phyloP scores from a whole-genome alignment of 2,113 vertebrate species.

The Cranoglanis bouderius region DNA sequence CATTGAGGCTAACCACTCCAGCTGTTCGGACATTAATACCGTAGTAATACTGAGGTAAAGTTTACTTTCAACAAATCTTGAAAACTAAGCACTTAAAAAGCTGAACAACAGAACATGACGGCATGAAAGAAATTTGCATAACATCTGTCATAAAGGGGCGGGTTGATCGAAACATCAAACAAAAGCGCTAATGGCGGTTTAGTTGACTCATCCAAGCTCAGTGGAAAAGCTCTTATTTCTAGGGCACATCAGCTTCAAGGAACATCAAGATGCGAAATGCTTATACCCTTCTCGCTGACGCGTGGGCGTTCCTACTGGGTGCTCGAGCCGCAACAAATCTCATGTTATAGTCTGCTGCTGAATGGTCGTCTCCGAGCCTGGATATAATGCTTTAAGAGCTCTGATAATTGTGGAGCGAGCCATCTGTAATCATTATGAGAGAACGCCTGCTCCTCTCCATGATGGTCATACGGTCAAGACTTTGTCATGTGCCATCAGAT shows the following conservation, averaged over 20 bases:
- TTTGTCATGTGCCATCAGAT: not conserved
- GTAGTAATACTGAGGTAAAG: slow-evolving; percentile 53
- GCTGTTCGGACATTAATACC: slow-evolving; percentile 68
- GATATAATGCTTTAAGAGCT: slow-evolving; percentile 23
- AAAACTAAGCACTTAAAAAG: slow-evolving; percentile 13
- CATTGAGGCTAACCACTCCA: slow-evolving; percentile 58
- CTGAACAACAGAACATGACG: slow-evolving; percentile 16
- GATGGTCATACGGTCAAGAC: slow-evolving; percentile 15
- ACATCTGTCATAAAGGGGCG: slow-evolving; percentile 36
- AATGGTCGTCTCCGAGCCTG: slow-evolving; percentile 27
- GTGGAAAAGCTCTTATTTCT: slow-evolving; percentile 11
- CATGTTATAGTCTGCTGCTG: not conserved
- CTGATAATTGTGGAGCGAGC: slow-evolving; percentile 30
- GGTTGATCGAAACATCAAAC: slow-evolving; percentile 32
- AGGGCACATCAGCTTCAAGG: slow-evolving; percentile 31
- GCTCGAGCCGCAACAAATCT: slow-evolving; percentile 38
- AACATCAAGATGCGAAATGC: slow-evolving; percentile 29
- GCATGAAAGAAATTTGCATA: slow-evolving; percentile 38
- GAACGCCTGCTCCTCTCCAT: slow-evolving; percentile 8
- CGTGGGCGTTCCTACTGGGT: slow-evolving; percentile 27
- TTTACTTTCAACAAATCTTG: slow-evolving; percentile 40
- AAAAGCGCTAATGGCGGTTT: slow-evolving; percentile 12
- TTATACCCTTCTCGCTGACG: slow-evolving; percentile 15
- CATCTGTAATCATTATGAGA: slow-evolving; percentile 49
- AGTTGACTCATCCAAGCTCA: slow-evolving; percentile 18